These are phyloP conservation scores for Xestia rhomboidea DNA, from an alignment of 2,888 invertebrate species.

Conservation along the genomic window DNA sequence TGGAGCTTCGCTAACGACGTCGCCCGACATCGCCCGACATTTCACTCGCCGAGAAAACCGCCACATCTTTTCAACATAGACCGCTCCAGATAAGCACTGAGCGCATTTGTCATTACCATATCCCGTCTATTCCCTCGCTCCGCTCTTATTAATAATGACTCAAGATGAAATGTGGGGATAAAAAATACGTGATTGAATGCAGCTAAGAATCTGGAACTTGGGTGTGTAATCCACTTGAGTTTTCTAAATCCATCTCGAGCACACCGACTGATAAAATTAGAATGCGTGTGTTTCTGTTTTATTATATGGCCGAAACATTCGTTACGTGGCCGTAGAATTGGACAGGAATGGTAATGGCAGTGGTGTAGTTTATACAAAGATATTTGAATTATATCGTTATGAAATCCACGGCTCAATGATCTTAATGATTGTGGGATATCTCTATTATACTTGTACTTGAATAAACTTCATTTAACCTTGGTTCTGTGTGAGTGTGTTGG, in stretches of 20 bases:
- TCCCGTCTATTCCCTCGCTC: constrained; percentile 70
- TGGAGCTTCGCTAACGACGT: constrained; percentile 81
- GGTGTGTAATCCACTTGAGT: constrained; percentile 69
- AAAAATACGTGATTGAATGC: constrained; percentile 66
- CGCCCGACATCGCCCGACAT: constrained; percentile 69
- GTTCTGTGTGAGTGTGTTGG: not conserved
- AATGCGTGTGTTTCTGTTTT: constrained; percentile 72
- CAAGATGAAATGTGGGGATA: constrained; percentile 40
- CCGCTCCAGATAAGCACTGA: constrained; percentile 78
- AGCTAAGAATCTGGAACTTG: constrained; percentile 62
- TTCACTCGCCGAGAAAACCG: constrained; percentile 79
- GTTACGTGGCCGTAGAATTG: constrained; percentile 77
- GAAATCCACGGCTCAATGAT: constrained; percentile 39
- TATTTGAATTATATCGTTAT: constrained; percentile 55
- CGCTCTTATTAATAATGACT: constrained; percentile 60
- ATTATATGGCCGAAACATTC: constrained; percentile 72
- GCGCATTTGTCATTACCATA: constrained; percentile 84
- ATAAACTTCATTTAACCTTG: constrained; percentile 37
- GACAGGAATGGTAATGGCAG: constrained; percentile 75
- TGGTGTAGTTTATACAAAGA: constrained; percentile 75
- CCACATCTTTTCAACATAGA: constrained; percentile 79
- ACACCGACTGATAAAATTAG: constrained; percentile 76
- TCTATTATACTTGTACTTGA: constrained; percentile 46
- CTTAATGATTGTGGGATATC: constrained; percentile 37
- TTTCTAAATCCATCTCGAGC: constrained; percentile 74